Base-by-base conservation (phyloP, 1,140 invertebrate genomes). In the Apis dorsata region DNA sequence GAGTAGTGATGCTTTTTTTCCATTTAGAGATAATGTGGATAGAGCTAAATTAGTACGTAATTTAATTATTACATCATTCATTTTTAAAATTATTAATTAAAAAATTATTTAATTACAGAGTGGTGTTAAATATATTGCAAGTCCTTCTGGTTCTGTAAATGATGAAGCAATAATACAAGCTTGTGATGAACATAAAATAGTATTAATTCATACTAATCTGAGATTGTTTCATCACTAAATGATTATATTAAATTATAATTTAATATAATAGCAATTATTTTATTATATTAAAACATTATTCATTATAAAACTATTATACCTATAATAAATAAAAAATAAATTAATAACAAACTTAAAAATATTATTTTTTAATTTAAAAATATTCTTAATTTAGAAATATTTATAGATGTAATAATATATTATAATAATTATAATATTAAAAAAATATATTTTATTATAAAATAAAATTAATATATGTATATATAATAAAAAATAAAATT, bases 1-100 rank as follows among this genome's bases (percentile, higher is more conserved):
- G 1, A 98, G 98, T n/a, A 99, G 99, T 0, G 99, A 99, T 94
- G 99, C 99, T 0, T 99, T 99, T 95, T 99, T 99, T 94, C 99
- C 99, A 59, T 99, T 99, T 95, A 95, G 98, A 87, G 99, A 99
- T 90, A 99, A 99, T 91, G 97, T 99, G 72, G 99, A 99, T 93
- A 95, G 99, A 89, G 99, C 99, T 81, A 95, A 95, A 88, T 95
- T 98, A 95, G 98, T 99, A 93, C 92, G 92, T 19, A 70, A 13
- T 19, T 74, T 92, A 70, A 17, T 57, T 79, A 74, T 65, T 79
- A n/a, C 15, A 13, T 49, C 1, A 24, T 15, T 1, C 62, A 2
- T 70, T 63, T 65, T 66, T n/a, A 9, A 75, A 63, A n/a, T 28
- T 55, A 12, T 68, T 21, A 65, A 66, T 44, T 44, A 83, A 62